Conservation (phyloP, 2,113 vertebrate species). For the Mus musculus region DNA sequence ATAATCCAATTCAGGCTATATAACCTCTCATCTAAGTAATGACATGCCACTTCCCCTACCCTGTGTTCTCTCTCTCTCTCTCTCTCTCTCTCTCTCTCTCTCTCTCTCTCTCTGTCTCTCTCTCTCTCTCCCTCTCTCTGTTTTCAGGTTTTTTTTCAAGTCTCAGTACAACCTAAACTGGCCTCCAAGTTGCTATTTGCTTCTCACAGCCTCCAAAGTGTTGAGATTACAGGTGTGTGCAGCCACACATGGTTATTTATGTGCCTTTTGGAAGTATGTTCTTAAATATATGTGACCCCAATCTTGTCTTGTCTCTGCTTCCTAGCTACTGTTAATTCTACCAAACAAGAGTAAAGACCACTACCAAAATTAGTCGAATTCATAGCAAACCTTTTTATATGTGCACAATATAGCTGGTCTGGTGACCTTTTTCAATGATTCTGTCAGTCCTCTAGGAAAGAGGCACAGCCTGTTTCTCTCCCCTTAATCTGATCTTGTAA, state of each 20-base stretch:
- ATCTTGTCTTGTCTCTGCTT: not conserved
- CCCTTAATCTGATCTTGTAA: slow-evolving; percentile 6
- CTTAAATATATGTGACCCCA: not conserved
- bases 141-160: not conserved
- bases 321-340: not conserved
- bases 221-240: not conserved
- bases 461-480: not conserved
- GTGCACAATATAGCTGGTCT: not conserved
- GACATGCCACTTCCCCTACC: not conserved
- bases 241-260: not conserved
- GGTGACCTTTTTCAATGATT: not conserved
- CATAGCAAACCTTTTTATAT: not conserved
- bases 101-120: not conserved
- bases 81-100: not conserved
- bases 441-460: slow-evolving; percentile 10
- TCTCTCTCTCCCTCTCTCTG: not conserved
- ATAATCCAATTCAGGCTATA: not conserved
- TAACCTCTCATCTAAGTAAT: not conserved
- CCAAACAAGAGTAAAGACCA: not conserved
- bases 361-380: not conserved
- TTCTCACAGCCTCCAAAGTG: not conserved
- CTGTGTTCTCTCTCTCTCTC: not conserved
- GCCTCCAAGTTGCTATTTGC: not conserved
- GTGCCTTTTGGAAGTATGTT: not conserved
- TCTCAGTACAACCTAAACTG: not conserved